Evolutionary conservation across 2,888 invertebrate species (phyloP), one percentile per base, ranked within the genome.

Genomic region (Ectemnius continuus): DNA sequence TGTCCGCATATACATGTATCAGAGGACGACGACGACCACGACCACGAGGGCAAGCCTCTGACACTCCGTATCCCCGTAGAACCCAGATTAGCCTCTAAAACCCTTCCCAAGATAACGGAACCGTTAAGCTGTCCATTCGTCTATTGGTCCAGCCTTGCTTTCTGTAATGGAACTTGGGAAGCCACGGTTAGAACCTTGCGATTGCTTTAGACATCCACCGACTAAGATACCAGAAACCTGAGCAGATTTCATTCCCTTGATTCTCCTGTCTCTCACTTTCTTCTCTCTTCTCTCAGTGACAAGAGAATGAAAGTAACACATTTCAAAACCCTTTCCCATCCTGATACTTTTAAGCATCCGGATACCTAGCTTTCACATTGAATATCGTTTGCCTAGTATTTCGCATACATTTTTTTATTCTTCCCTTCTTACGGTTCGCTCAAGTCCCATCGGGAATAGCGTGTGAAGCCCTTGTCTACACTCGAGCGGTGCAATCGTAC

Each of bases 81-180:
- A 75, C 79, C 79, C 73, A 83, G 86, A 88, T 88, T 86, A 87
- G 84, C 75, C 81, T 79, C 84, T 80, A 85, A 87, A 86, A 86
- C 81, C 87, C 83, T 81, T 84, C 76, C 82, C 62, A 70, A 85
- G 88, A 88, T 88, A 88, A 87, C 84, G 80, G 81, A 65, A 81
- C 78, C 83, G 81, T 85, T 86, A 87, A 86, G 86, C 85, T 82
- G 78, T 84, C 85, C 83, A 85, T 88, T 84, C 84, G 86, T 85
- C 85, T 83, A 83, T 78, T 75, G 79, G 77, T 67, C 81, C 76
- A 76, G 76, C 76, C 75, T 75, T 81, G 67, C 70, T 69, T 60
- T 62, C 66, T 75, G 71, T 80, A 82, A 82, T 75, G 78, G 80
- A 79, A 73, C 76, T 73, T 66, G 56, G 71, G 71, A 73, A 78